phyloP scores from a whole-genome alignment of 2,797 vertebrate species.

The Coreius guichenoti region DNA sequence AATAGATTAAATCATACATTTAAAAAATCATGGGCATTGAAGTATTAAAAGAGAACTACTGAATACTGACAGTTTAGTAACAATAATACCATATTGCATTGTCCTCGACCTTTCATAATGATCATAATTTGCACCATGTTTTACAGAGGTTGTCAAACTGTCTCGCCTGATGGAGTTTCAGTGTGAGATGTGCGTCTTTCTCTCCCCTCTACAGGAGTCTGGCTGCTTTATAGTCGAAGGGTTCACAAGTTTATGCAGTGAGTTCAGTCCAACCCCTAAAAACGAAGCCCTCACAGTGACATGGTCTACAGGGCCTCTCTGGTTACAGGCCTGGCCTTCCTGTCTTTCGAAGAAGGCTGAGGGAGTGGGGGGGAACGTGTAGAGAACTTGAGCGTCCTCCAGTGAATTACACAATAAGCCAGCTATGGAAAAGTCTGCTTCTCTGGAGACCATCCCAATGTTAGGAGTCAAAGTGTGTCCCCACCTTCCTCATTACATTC shows the following conservation, averaged over 20 bases:
- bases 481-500: constrained; percentile 20
- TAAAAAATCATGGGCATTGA: constrained; percentile 39
- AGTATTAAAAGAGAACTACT: not conserved
- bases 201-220: not conserved
- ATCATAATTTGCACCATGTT: not conserved
- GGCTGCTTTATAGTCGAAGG: not conserved
- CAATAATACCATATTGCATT: not conserved
- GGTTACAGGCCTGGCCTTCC: constrained; percentile 70
- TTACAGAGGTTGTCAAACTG: not conserved
- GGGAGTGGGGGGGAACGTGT: constrained; percentile 24
- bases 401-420: constrained; percentile 50
- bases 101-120: not conserved
- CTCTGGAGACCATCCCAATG: constrained; percentile 48
- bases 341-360: constrained; percentile 68
- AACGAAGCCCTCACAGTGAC: constrained; percentile 64
- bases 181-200: not conserved
- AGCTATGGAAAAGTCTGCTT: constrained; percentile 39
- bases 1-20: constrained; percentile 49
- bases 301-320: constrained; percentile 71
- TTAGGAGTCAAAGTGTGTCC: constrained; percentile 29
- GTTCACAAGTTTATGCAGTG: constrained; percentile 51
- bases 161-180: not conserved
- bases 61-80: not conserved
- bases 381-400: constrained; percentile 49
- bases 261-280: constrained; percentile 6